A percentile compares a stretch with the other conserved stretches of the same genome.
Conservation (phyloP, 2,113 vertebrate genomes). For the Equus quagga region DNA sequence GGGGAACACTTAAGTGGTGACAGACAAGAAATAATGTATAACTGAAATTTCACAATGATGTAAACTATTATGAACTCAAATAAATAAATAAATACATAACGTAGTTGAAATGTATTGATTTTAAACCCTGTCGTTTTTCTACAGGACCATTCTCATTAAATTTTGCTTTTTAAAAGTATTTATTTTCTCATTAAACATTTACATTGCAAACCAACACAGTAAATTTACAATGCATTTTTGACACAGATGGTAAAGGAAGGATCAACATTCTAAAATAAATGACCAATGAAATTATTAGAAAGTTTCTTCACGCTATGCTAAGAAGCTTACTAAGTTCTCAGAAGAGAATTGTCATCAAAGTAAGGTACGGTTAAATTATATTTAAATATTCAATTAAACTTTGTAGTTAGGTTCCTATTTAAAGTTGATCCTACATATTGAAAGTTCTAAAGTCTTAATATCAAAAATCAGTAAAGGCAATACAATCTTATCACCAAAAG, state of each 20-base stretch:
- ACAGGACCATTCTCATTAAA: background rate
- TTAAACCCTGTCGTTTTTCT: constrained; percentile 7
- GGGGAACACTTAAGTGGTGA: too few species aligned
- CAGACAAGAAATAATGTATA: too few species aligned
- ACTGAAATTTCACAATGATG: too few species aligned
- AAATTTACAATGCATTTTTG: background rate
- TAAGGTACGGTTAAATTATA: constrained; percentile 10
- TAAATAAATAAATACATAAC: too few species aligned
- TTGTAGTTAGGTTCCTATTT: constrained; percentile 28
- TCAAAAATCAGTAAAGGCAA: background rate
- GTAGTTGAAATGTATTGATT: background rate
- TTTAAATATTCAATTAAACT: constrained; percentile 39
- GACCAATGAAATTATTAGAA: background rate
- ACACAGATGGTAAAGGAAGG: background rate
- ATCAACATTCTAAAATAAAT: constrained; percentile 42
- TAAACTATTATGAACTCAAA: too few species aligned
- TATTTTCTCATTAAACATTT: constrained; percentile 51
- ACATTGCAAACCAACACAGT: background rate
- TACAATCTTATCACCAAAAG: constrained; percentile 24
- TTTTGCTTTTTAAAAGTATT: constrained; percentile 6
- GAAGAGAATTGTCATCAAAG: background rate
- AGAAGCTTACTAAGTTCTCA: background rate
- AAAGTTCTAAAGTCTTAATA: background rate
- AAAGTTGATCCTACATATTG: constrained; percentile 22
- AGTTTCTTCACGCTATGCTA: constrained; percentile 31